Percentiles rank a stretch among this genome's conserved stretches.
Evolutionary conservation across 2,888 invertebrate genomes (phyloP).

Genomic region (Erannis defoliaria): DNA sequence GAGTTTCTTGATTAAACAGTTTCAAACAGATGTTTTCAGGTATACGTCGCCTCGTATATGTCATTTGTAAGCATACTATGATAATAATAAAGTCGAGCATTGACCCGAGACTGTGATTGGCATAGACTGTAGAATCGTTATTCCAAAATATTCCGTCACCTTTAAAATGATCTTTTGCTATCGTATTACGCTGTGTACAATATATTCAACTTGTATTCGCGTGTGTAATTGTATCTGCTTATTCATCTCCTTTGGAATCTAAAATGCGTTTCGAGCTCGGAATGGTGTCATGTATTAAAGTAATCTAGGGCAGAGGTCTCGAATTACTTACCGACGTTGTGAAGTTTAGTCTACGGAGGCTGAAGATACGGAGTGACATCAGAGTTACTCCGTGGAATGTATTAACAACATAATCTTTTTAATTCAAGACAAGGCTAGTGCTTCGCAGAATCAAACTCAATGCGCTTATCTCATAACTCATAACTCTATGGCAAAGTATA

Average conservation of each 20-base stretch:
- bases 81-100: constrained; percentile 19
- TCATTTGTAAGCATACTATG: constrained; percentile 4
- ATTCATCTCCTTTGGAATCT: constrained; percentile 17
- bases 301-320: constrained; percentile 34
- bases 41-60: not conserved
- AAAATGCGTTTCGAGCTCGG: constrained; percentile 14
- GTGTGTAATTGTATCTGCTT: constrained; percentile 6
- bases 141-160: constrained; percentile 14
- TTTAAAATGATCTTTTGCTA: constrained; percentile 11
- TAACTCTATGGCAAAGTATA: constrained; percentile 12
- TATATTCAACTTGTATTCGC: not conserved
- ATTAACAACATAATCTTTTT: constrained; percentile 33
- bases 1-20: constrained; percentile 48
- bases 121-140: constrained; percentile 5
- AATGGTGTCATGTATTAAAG: constrained; percentile 33
- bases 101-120: constrained; percentile 25
- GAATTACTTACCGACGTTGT: constrained; percentile 25
- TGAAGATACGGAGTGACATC: constrained; percentile 34
- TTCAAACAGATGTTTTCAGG: constrained; percentile 35
- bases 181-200: constrained; percentile 1
- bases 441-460: constrained; percentile 15
- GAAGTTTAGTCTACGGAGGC: constrained; percentile 22
- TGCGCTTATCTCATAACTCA: constrained; percentile 1
- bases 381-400: constrained; percentile 34
- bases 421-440: constrained; percentile 29